Conservation (phyloP, 2,888 invertebrate species). For the Drosophila villosipedis region DNA sequence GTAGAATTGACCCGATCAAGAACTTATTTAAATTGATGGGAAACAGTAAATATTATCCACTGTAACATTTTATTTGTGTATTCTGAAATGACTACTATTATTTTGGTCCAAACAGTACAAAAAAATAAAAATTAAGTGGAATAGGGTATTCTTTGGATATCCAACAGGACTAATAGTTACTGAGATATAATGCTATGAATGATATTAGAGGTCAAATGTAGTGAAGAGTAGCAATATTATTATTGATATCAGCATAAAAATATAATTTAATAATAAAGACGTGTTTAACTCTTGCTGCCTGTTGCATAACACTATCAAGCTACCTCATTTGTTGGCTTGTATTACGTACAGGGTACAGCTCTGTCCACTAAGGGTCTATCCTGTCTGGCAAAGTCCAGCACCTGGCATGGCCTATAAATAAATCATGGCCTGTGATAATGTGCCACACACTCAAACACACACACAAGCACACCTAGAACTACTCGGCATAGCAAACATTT, state of each 20-base stretch:
- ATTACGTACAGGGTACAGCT: neutral
- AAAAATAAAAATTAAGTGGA: neutral
- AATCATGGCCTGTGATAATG: constrained; percentile 71
- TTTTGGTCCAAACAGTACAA: neutral
- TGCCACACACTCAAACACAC: constrained; percentile 17
- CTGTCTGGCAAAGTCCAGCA: constrained; percentile 44
- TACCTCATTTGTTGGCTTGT: neutral
- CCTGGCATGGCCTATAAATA: constrained; percentile 70
- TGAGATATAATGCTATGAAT: neutral
- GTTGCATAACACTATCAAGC: neutral
- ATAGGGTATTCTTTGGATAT: neutral
- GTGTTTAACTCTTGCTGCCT: neutral
- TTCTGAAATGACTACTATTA: too few species aligned
- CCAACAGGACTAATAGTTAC: neutral
- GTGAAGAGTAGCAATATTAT: too few species aligned
- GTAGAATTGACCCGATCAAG: too few species aligned
- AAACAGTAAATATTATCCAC: neutral
- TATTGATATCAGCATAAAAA: neutral
- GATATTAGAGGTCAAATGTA: fast-evolving
- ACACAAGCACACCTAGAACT: neutral
- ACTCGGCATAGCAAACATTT: constrained; percentile 17
- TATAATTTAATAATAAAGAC: neutral
- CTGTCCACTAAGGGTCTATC: constrained; percentile 18
- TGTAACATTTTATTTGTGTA: neutral
- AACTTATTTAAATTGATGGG: neutral